These are phyloP conservation scores for Teleogryllus occipitalis DNA, from an alignment of 1,140 invertebrate genomes.

Conservation along the genomic window DNA sequence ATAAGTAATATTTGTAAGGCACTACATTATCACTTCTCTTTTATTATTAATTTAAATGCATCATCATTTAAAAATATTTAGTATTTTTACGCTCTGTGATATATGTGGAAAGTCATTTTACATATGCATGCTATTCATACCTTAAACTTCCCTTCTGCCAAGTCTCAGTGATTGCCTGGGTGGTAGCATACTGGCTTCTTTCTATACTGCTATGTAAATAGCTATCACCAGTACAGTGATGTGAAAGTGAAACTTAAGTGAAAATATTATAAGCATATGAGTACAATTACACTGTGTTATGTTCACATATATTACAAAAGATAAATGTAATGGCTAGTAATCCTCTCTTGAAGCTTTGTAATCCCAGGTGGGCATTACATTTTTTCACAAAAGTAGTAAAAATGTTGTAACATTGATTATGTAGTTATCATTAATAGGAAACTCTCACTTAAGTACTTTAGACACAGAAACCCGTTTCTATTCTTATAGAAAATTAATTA, in stretches of 20 bases:
- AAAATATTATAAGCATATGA: background rate
- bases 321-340: background rate
- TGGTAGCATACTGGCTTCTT: conserved; percentile 14
- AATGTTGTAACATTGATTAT: background rate
- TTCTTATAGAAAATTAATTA: too few relatives aligned
- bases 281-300: background rate
- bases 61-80: background rate
- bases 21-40: background rate
- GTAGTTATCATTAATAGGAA: background rate
- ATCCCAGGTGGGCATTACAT: too few relatives aligned
- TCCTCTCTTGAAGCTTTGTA: background rate
- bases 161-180: conserved; percentile 8
- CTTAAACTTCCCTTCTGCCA: background rate
- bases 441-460: background rate
- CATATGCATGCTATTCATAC: background rate
- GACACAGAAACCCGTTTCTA: background rate
- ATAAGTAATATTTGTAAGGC: background rate
- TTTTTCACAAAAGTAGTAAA: background rate
- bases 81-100: background rate
- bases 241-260: conserved; percentile 9
- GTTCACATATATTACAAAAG: too few relatives aligned
- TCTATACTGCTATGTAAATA: conserved; percentile 8
- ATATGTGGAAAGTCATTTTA: background rate
- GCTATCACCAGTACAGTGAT: conserved; percentile 1
- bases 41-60: background rate